Conservation (phyloP, 2,797 vertebrate species). For the Scleropages formosus region DNA sequence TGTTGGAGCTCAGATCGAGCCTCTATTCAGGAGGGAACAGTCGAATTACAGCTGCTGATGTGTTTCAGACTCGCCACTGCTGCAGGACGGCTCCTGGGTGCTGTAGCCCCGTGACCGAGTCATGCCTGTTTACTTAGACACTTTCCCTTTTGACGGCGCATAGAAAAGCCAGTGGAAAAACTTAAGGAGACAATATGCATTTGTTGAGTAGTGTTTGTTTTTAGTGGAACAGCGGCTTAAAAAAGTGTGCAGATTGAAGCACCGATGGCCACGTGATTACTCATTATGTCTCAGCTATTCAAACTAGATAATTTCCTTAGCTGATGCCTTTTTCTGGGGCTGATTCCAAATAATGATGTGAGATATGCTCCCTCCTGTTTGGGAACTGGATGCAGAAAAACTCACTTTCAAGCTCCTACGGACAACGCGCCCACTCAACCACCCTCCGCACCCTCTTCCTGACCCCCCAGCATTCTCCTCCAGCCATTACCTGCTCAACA, state of each 20-base stretch:
- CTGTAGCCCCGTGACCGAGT: neutral
- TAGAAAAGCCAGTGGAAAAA: neutral
- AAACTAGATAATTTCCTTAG: neutral
- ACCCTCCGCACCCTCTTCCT: neutral
- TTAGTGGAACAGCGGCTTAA: neutral
- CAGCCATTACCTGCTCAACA: conserved; percentile 81
- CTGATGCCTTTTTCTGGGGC: neutral
- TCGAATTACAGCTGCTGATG: neutral
- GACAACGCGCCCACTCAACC: too few relatives aligned
- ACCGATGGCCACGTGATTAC: neutral
- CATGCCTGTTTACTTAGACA: neutral
- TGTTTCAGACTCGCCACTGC: neutral
- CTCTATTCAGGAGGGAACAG: conserved; percentile 12
- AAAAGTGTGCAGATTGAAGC: neutral
- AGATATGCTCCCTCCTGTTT: too few relatives aligned
- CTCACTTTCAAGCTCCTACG: too few relatives aligned
- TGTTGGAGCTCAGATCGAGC: neutral
- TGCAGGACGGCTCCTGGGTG: neutral
- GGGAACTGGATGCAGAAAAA: too few relatives aligned
- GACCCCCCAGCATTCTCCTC: neutral
- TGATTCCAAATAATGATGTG: too few relatives aligned
- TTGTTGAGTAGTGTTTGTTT: neutral
- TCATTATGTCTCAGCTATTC: neutral
- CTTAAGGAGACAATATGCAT: neutral
- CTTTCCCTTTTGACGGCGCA: neutral